Base-by-base conservation (phyloP, 2,888 invertebrate genomes). In the Noctua pronuba region DNA sequence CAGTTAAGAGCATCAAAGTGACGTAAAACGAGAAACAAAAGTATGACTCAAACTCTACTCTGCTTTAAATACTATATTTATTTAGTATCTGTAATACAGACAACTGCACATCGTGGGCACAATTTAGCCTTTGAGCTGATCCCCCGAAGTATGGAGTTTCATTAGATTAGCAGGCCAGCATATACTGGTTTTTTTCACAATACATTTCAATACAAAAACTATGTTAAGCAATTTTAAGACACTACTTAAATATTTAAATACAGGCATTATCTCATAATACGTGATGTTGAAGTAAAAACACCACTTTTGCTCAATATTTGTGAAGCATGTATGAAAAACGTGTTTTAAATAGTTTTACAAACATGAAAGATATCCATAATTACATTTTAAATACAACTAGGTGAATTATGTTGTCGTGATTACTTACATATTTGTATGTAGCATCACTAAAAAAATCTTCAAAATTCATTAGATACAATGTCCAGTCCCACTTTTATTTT, bases 281-380 rank as follows among this genome's bases (percentile, higher is more conserved):
- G 85, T 84, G 84, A 75, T 44, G 44, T 73, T 75, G 16, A 62
- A 74, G 81, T 70, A 75, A 82, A 80, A 75, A 85, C 75, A 73
- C 58, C 10, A 55, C 70, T 77, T 84, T 72, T 82, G 52, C 82
- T 78, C 52, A 75, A 79, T 79, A 79, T 82, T 84, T 85, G 79
- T 62, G 38, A 65, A 71, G 67, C 49, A 46, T 73, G 72, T 62
- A 28, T 21, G 31, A 16, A 79, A 73, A 72, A 84, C 82, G 73
- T 85, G 79, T 71, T n/a, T n/a, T n/a, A n/a, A n/a, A n/a, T n/a
- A n/a, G n/a, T 75, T 58, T 0, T 71, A 79, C 55, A 62, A 75
- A 84, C 46, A 71, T 73, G 11, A n/a, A 41, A 52, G 46, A 7
- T 55, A 28, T 24, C 24, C 10, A 13, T 52, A 49, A 31, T 8